Conservation (phyloP, 2,113 vertebrate genomes). For the Corydoras maculifer region DNA sequence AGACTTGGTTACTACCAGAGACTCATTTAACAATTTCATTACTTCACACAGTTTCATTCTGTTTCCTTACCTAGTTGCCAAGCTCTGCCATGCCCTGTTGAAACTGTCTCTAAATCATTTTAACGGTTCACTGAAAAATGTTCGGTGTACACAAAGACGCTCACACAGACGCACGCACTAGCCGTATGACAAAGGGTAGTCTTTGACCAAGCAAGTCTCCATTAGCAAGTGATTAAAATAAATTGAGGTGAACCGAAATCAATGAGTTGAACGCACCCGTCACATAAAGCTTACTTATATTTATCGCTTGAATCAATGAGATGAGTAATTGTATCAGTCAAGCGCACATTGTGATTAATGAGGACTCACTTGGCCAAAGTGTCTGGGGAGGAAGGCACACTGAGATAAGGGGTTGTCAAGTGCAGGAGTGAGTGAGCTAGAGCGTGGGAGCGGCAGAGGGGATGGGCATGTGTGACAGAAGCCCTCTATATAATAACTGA, state of each 20-base stretch:
- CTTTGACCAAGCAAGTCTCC: conserved; percentile 47
- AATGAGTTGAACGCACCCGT: conserved; percentile 51
- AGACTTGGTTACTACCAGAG: background rate
- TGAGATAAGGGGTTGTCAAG: conserved; percentile 51
- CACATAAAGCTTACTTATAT: conserved; percentile 50
- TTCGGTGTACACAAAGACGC: background rate
- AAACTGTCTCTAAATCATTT: conserved; percentile 5
- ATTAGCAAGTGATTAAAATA: conserved; percentile 64
- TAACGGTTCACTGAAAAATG: background rate
- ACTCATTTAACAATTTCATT: background rate
- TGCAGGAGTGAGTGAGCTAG: conserved; percentile 7
- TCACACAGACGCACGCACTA: conserved; percentile 23
- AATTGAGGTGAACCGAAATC: conserved; percentile 66
- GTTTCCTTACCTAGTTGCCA: too few species aligned
- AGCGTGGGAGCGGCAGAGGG: conserved; percentile 12
- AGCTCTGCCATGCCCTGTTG: too few species aligned
- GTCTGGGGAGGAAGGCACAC: conserved; percentile 51
- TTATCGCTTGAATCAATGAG: conserved; percentile 63
- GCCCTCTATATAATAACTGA: background rate
- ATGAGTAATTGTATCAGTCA: conserved; percentile 71
- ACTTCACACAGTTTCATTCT: too few species aligned
- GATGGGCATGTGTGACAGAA: conserved; percentile 1
- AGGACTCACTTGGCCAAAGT: conserved; percentile 55
- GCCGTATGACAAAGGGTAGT: conserved; percentile 14
- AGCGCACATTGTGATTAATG: conserved; percentile 61